These are phyloP conservation scores for Achroia grisella DNA, from an alignment of 1,140 invertebrate genomes.

Conservation along the genomic window DNA sequence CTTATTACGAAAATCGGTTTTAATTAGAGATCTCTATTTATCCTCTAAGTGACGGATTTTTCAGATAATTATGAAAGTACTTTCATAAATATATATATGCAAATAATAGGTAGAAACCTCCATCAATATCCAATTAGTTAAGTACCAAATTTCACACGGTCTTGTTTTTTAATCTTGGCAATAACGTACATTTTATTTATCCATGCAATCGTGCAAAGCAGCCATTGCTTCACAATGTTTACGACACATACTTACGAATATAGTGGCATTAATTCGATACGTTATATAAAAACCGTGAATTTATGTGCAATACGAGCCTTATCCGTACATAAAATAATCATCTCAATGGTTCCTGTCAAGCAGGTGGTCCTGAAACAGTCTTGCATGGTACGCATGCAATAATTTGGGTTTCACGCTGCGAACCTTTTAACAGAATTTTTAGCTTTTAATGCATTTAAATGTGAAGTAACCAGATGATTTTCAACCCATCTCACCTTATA, in stretches of 20 bases:
- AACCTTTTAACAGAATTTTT: constrained; percentile 35
- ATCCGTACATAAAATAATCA: constrained; percentile 42
- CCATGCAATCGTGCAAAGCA: constrained; percentile 2
- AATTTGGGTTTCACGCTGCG: constrained; percentile 50
- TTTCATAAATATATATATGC: no score
- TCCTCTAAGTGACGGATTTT: no score
- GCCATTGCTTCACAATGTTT: constrained; percentile 20
- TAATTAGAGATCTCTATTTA: no score
- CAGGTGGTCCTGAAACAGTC: constrained; percentile 44
- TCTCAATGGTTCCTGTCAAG: constrained; percentile 49
- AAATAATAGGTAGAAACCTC: neutral
- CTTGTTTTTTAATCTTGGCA: constrained; percentile 19
- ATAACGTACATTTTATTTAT: constrained; percentile 15
- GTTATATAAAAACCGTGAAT: constrained; percentile 55
- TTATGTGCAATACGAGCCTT: constrained; percentile 43
- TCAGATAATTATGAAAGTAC: no score
- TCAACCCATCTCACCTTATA: constrained; percentile 30
- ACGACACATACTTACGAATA: constrained; percentile 11
- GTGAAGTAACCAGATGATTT: constrained; percentile 31
- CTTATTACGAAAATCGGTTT: no score
- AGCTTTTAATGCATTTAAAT: constrained; percentile 54
- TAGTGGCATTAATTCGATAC: constrained; percentile 45
- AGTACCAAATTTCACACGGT: constrained; percentile 12
- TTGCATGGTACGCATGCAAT: constrained; percentile 37
- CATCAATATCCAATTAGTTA: neutral